These are phyloP conservation scores for Helicoverpa armigera DNA, from an alignment of 1,140 invertebrate species.

Conservation along the genomic window DNA sequence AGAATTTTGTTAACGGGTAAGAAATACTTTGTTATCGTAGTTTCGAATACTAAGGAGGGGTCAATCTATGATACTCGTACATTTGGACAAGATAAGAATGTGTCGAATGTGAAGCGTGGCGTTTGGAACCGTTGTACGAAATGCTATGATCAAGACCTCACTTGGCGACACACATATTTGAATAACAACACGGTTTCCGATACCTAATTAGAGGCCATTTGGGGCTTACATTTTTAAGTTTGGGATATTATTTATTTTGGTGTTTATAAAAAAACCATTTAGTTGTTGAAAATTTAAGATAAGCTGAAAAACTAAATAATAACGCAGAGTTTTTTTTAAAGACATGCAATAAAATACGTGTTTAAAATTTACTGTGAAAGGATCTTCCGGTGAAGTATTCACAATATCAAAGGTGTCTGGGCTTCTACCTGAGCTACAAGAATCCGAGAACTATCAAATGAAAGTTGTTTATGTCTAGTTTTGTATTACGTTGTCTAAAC, in stretches of 20 bases:
- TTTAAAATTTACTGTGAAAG: conserved; percentile 19
- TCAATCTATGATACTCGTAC: conserved; percentile 4
- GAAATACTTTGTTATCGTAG: neutral
- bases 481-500: conserved; percentile 33
- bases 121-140: conserved; percentile 23
- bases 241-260: neutral
- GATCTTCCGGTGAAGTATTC: conserved; percentile 20
- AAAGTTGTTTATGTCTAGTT: conserved; percentile 47
- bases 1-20: no score
- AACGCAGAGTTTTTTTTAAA: neutral
- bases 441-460: conserved; percentile 42
- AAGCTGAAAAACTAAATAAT: no score
- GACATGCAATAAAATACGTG: conserved; percentile 11
- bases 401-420: conserved; percentile 12
- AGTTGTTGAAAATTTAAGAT: no score
- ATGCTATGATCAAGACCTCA: conserved; percentile 21
- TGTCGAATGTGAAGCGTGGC: conserved; percentile 13
- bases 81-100: conserved; percentile 27
- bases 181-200: conserved; percentile 17
- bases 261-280: neutral
- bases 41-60: conserved; percentile 4
- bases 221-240: neutral
- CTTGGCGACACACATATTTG: conserved; percentile 40
- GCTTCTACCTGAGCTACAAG: conserved; percentile 36
- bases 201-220: conserved; percentile 14